These are phyloP conservation scores for Lasius fuliginosus DNA, from an alignment of 2,888 invertebrate species.

Conservation along the genomic window DNA sequence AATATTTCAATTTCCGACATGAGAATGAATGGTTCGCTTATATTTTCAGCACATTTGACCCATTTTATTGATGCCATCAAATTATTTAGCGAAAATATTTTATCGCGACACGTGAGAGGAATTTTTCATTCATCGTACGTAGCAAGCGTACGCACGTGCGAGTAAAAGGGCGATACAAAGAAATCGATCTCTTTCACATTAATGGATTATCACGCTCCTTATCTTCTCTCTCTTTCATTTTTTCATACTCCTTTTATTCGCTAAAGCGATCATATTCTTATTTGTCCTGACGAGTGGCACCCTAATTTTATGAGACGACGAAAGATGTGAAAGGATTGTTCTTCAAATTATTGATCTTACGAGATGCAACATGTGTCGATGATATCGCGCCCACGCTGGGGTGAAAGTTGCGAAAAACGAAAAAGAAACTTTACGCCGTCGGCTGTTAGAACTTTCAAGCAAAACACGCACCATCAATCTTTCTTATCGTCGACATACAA, in stretches of 20 bases:
- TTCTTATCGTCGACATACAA: not conserved
- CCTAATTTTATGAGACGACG: conserved; percentile 1
- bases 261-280: not conserved
- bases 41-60: not conserved
- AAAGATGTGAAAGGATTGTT: not conserved
- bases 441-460: not conserved
- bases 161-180: not conserved
- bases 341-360: conserved; percentile 10
- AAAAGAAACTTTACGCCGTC: not conserved
- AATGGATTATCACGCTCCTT: not conserved
- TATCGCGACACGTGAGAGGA: not conserved
- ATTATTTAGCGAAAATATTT: not conserved
- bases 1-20: not conserved
- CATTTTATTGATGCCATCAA: conserved; percentile 8
- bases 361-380: conserved; percentile 7
- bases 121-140: not conserved
- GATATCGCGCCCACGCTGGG: not conserved
- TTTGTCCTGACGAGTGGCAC: not conserved
- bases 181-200: not conserved
- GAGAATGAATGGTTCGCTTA: not conserved
- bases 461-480: not conserved
- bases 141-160: not conserved
- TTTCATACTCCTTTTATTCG: not conserved
- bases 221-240: not conserved
- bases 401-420: not conserved